Base-by-base conservation (phyloP, 2,888 invertebrate species). In the Sarcophaga variegata region DNA sequence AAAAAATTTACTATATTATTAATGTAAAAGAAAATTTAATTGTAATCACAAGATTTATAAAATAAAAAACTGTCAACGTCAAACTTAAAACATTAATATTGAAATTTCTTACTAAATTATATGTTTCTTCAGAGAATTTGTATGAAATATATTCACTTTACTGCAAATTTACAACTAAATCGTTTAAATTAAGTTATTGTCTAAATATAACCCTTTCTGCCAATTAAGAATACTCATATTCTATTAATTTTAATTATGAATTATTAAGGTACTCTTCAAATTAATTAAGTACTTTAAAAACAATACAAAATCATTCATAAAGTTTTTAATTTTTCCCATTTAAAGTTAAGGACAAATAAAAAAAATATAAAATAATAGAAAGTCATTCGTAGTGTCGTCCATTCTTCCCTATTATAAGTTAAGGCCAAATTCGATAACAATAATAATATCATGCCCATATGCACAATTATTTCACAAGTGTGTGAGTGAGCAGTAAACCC, bases 401-500 rank as follows among this genome's bases (percentile, higher is more conserved):
- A 49, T 59, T 20, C 47, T 69, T 20, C 22, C 47, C 49, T 22
- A 47, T 49, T 49, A 49, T 20, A 22, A 49, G 20, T 69, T 27
- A 14, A 67, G 47, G 27, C 60, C 14, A 81, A 81, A 66, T 74
- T 60, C 47, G 14, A 37, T 67, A 3, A n/a, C n/a, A n/a, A 22
- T 22, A 22, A 27, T 14, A 27, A 54, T 60, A 60, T 27, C 47
- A 47, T 67, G 66, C 6, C 60, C 17, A 5, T 60, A 75, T 54
- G 17, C 5, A 63, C 12, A 67, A 20, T 47, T 11, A 62, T 60
- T 54, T 14, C 14, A 54, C 11, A 14, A 12, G 14, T 54, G 54
- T 54, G 14, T 14, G 1, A 54, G 54, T 54, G 54, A 54, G 54
- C 14, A 54, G 14, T 54, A 14, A 54, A 14, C 11, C 14, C 14